Evolutionary conservation across 2,797 vertebrate genomes (phyloP).

Genomic region (Sparidentex hasta): DNA sequence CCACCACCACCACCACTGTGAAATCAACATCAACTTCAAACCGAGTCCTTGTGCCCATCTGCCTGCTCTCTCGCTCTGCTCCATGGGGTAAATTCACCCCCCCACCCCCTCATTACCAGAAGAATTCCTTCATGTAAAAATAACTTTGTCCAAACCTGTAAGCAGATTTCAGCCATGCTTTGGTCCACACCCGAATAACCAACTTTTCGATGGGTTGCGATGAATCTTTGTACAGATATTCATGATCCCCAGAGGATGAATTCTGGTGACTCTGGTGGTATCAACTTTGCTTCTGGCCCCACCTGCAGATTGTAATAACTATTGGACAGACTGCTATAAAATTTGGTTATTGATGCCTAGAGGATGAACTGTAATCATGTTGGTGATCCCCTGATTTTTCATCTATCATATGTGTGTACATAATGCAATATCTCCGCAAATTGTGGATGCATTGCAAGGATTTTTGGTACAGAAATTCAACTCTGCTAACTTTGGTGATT

Average conservation of each 20-base stretch:
- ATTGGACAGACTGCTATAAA: conserved; percentile 1
- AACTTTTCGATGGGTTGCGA: not conserved
- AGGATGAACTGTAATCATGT: not conserved
- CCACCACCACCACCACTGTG: conserved; percentile 30
- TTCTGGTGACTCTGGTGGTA: not conserved
- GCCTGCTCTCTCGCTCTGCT: conserved; percentile 82
- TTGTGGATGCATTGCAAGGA: not conserved
- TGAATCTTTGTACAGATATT: not conserved
- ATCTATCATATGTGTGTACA: too few species aligned
- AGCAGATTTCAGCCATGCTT: not conserved
- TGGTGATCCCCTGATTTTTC: not conserved
- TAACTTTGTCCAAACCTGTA: not conserved
- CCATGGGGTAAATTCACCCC: conserved; percentile 76
- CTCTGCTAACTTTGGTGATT: too few species aligned
- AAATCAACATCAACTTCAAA: conserved; percentile 85
- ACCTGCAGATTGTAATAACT: conserved; percentile 4
- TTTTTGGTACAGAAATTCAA: not conserved
- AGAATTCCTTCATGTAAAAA: not conserved
- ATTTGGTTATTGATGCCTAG: not conserved
- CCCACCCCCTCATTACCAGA: conserved; percentile 81
- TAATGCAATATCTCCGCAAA: not conserved
- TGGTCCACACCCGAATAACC: not conserved
- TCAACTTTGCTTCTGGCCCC: not conserved
- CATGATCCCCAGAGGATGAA: not conserved
- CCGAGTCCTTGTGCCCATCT: conserved; percentile 82